phyloP scores from a whole-genome alignment of 2,113 vertebrate species.

The Oncorhynchus clarkii region DNA sequence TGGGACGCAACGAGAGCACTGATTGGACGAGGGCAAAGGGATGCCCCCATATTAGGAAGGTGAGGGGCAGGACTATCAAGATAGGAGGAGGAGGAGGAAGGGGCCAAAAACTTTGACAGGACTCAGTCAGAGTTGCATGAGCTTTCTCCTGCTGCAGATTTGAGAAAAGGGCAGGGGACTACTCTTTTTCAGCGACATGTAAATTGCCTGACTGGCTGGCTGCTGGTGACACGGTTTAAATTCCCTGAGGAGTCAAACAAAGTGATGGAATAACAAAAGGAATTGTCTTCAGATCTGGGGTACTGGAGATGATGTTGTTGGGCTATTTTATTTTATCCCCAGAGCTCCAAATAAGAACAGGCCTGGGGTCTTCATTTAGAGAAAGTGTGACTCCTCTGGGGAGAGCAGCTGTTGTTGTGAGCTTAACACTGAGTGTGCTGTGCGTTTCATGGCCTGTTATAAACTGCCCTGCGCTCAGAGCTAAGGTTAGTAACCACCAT shows the following conservation, averaged over 20 bases:
- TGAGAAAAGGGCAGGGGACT: neutral
- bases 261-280: constrained; percentile 6
- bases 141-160: neutral
- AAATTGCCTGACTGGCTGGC: neutral
- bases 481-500: neutral
- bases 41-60: constrained; percentile 70
- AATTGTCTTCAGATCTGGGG: neutral
- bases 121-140: constrained; percentile 2
- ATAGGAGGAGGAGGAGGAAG: constrained; percentile 35
- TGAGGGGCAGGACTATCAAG: constrained; percentile 34
- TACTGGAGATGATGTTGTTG: neutral
- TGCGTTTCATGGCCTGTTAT: constrained; percentile 1
- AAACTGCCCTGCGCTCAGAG: constrained; percentile 6
- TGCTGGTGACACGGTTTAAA: neutral
- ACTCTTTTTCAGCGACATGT: neutral
- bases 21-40: constrained; percentile 64
- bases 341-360: constrained; percentile 51
- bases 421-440: constrained; percentile 9
- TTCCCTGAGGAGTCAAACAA: constrained; percentile 15
- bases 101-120: constrained; percentile 19
- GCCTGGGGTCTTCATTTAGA: constrained; percentile 45
- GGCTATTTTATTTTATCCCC: constrained; percentile 52
- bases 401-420: constrained; percentile 40
- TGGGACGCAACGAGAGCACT: constrained; percentile 33
- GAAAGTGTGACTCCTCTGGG: constrained; percentile 37